phyloP scores from a whole-genome alignment of 2,113 vertebrate species.

The Pycnonotus jocosus region DNA sequence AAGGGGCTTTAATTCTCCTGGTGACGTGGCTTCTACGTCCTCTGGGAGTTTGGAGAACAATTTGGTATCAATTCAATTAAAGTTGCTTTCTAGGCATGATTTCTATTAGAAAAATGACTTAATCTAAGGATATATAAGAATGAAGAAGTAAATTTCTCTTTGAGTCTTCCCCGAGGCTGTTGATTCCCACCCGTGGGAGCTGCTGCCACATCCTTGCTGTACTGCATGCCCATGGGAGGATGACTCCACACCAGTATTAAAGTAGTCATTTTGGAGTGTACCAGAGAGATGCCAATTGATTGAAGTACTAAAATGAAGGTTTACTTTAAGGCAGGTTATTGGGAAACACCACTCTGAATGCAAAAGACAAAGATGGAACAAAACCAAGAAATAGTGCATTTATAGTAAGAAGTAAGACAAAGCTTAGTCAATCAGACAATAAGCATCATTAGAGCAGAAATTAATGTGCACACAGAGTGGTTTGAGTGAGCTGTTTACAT shows the following conservation, averaged over 20 bases:
- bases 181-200: background rate
- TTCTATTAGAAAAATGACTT: background rate
- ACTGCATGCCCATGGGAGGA: background rate
- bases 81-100: background rate
- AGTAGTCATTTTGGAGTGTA: background rate
- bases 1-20: background rate
- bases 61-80: background rate
- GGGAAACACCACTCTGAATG: background rate
- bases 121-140: background rate
- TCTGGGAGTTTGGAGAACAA: background rate
- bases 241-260: background rate
- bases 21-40: background rate
- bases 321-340: background rate
- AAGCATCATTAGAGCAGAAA: background rate
- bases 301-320: background rate
- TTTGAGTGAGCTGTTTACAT: slow-evolving; percentile 10
- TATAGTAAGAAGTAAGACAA: background rate
- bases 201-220: background rate
- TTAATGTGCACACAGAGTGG: background rate
- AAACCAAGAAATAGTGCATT: background rate
- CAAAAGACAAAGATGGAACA: background rate
- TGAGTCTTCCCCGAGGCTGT: background rate
- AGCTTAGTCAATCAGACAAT: background rate
- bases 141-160: background rate
- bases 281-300: background rate